These are phyloP conservation scores for Pogonognathellus flavescens DNA, from an alignment of 1,140 invertebrate species.

Conservation along the genomic window DNA sequence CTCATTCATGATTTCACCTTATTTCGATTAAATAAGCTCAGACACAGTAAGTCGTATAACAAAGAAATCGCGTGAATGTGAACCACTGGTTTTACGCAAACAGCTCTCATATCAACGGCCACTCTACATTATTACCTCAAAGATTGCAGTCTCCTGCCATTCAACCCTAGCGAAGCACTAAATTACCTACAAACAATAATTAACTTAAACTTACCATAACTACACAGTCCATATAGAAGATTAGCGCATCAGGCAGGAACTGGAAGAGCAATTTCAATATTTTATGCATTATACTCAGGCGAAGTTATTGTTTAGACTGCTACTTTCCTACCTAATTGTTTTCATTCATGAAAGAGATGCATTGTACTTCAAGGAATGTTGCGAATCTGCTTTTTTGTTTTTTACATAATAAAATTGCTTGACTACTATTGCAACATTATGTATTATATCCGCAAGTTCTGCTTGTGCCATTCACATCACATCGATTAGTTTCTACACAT, in stretches of 20 bases:
- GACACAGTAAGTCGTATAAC: too few species aligned
- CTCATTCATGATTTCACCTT: too few species aligned
- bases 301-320: neutral
- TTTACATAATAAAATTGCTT: constrained; percentile 3
- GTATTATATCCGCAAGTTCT: neutral
- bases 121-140: too few species aligned
- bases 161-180: neutral
- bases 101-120: too few species aligned
- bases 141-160: too few species aligned
- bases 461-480: neutral
- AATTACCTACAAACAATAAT: neutral
- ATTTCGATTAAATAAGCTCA: too few species aligned
- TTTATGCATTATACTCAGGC: neutral
- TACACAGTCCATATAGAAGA: neutral
- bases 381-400: neutral
- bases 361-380: constrained; percentile 38
- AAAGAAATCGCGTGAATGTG: too few species aligned
- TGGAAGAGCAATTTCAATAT: neutral
- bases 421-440: neutral
- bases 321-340: neutral
- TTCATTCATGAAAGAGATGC: neutral
- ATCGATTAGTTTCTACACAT: neutral
- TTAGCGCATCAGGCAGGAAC: neutral
- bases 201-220: neutral
- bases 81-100: too few species aligned